A percentile compares a stretch with the other conserved stretches of the same genome.
Evolutionary conservation across 2,113 vertebrate genomes (phyloP).

Genomic region (Cavia aperea): DNA sequence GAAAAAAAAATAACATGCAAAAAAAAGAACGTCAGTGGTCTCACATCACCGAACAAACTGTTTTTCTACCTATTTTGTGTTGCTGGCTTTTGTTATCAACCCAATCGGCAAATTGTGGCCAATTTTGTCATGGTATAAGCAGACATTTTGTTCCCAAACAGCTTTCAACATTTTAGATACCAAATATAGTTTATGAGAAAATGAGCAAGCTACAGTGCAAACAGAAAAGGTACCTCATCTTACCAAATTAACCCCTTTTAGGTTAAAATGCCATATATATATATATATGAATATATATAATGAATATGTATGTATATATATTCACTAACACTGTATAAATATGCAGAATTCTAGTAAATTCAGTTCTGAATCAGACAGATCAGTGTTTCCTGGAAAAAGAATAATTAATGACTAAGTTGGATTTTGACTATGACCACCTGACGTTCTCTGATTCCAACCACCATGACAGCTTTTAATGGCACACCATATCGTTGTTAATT

Average conservation of each 20-base stretch:
- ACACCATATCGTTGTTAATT: neutral
- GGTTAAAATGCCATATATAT: neutral
- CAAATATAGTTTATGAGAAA: slow-evolving; percentile 61
- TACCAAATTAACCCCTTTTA: slow-evolving; percentile 47
- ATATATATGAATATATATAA: neutral
- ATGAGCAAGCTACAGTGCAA: slow-evolving; percentile 69
- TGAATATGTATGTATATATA: neutral
- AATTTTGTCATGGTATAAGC: slow-evolving; percentile 76
- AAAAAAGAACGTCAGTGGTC: slow-evolving; percentile 76
- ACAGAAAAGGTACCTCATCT: slow-evolving; percentile 65
- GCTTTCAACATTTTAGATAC: slow-evolving; percentile 73
- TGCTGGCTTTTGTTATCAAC: slow-evolving; percentile 82
- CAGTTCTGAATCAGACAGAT: slow-evolving; percentile 48
- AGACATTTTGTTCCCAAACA: slow-evolving; percentile 82
- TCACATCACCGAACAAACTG: slow-evolving; percentile 74
- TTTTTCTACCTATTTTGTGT: slow-evolving; percentile 82
- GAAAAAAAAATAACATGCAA: slow-evolving; percentile 58
- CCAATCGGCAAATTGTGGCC: slow-evolving; percentile 83
- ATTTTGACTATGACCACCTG: neutral
- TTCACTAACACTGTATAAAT: neutral
- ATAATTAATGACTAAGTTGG: slow-evolving; percentile 37
- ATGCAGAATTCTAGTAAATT: slow-evolving; percentile 52
- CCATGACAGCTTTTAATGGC: neutral
- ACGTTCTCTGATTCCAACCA: neutral
- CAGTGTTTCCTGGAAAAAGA: slow-evolving; percentile 45